These are phyloP conservation scores for Nemurella pictetii DNA, from an alignment of 2,888 invertebrate genomes.

Conservation along the genomic window DNA sequence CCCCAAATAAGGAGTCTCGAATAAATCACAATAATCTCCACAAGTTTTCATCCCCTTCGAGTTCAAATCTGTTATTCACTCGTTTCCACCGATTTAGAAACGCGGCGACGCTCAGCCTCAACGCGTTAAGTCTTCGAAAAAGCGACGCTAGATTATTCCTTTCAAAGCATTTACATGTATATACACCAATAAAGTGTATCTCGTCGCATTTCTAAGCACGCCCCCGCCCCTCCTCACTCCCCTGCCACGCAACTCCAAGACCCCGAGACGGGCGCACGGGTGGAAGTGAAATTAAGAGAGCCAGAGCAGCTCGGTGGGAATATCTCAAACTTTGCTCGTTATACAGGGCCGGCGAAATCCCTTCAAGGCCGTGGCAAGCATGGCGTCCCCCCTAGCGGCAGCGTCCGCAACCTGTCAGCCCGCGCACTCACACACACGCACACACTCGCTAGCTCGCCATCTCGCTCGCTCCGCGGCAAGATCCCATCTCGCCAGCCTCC, in stretches of 20 bases:
- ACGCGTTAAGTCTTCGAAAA: neutral
- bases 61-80: neutral
- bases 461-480: neutral
- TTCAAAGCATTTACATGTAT: conserved; percentile 17
- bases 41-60: neutral
- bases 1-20: conserved; percentile 4
- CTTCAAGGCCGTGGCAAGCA: neutral
- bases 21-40: conserved; percentile 12
- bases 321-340: conserved; percentile 30
- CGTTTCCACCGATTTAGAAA: neutral
- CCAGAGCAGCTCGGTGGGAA: conserved; percentile 20
- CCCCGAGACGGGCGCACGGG: neutral
- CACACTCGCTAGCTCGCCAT: neutral
- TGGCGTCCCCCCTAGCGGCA: neutral
- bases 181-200: conserved; percentile 22
- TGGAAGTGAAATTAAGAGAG: conserved; percentile 22
- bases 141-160: neutral
- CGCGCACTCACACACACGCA: neutral
- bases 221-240: neutral
- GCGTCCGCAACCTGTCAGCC: neutral
- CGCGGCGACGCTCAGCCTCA: neutral
- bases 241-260: neutral
- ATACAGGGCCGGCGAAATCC: neutral
- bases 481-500: neutral
- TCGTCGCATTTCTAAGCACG: conserved; percentile 24